Conservation (phyloP, 2,797 vertebrate genomes). For the Clamator glandarius region DNA sequence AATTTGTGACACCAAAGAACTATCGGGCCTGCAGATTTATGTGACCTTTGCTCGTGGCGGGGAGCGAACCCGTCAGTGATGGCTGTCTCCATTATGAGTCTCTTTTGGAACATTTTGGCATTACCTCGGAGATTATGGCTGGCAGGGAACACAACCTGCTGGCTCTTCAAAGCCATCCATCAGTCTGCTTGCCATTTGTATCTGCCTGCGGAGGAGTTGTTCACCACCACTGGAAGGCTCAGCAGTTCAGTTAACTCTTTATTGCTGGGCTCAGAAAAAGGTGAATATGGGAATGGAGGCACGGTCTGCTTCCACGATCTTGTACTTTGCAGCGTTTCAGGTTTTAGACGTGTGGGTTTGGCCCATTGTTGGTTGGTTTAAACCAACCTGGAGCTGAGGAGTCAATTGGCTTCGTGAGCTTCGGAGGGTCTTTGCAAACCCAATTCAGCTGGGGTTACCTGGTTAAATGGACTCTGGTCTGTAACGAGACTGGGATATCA, state of each 20-base stretch:
- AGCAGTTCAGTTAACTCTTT: not conserved
- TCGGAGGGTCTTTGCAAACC: not conserved
- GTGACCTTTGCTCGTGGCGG: not conserved
- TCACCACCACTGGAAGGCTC: not conserved
- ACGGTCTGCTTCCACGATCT: no score
- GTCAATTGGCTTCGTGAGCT: not conserved
- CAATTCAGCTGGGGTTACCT: not conserved
- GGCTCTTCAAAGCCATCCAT: not conserved
- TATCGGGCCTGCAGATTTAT: not conserved
- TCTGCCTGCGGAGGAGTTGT: not conserved
- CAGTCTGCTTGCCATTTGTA: not conserved
- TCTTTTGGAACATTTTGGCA: not conserved
- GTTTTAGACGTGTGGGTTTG: no score
- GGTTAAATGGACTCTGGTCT: not conserved
- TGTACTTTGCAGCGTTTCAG: no score
- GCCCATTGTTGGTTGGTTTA: not conserved
- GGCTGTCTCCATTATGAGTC: not conserved
- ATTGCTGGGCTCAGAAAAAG: not conserved
- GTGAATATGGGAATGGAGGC: not conserved
- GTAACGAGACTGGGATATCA: not conserved
- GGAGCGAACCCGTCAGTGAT: not conserved
- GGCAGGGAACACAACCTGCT: not conserved
- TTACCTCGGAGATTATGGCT: not conserved
- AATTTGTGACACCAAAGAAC: not conserved
- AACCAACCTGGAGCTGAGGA: not conserved